A percentile compares a stretch with the other conserved stretches of the same genome.
Conservation (phyloP, 2,888 invertebrate species). For the Cryptocephalus primarius region DNA sequence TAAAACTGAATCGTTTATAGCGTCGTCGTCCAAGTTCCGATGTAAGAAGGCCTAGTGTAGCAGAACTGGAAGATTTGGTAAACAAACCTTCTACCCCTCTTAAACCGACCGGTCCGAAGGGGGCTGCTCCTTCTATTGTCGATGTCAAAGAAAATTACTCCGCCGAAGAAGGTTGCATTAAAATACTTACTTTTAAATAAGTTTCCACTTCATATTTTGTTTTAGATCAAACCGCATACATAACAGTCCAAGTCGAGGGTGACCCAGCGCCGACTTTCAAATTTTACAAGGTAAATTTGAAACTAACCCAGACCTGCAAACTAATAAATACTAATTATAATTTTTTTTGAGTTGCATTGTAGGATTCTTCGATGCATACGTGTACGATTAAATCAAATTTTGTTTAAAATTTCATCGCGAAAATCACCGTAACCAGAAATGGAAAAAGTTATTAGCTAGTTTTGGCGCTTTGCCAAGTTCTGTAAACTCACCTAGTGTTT, state of each 20-base stretch:
- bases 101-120: slow-evolving; percentile 64
- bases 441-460: no score
- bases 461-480: no score
- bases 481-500: no score
- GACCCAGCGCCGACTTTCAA: slow-evolving; percentile 90
- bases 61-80: slow-evolving; percentile 81
- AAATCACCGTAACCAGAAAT: no score
- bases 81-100: slow-evolving; percentile 87
- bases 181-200: not conserved
- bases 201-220: slow-evolving; percentile 1
- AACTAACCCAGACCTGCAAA: not conserved
- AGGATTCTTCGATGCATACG: no score
- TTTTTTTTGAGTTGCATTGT: not conserved
- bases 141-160: slow-evolving; percentile 93
- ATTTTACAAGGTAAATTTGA: slow-evolving; percentile 63
- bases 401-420: no score
- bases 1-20: slow-evolving; percentile 31
- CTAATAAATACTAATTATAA: not conserved
- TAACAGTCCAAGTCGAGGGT: slow-evolving; percentile 88
- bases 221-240: slow-evolving; percentile 82
- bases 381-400: no score
- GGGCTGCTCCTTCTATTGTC: slow-evolving; percentile 74
- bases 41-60: slow-evolving; percentile 79
- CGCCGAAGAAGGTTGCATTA: slow-evolving; percentile 80
- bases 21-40: slow-evolving; percentile 83